Conservation (phyloP, 2,797 vertebrate genomes). For the Propithecus deckenii region DNA sequence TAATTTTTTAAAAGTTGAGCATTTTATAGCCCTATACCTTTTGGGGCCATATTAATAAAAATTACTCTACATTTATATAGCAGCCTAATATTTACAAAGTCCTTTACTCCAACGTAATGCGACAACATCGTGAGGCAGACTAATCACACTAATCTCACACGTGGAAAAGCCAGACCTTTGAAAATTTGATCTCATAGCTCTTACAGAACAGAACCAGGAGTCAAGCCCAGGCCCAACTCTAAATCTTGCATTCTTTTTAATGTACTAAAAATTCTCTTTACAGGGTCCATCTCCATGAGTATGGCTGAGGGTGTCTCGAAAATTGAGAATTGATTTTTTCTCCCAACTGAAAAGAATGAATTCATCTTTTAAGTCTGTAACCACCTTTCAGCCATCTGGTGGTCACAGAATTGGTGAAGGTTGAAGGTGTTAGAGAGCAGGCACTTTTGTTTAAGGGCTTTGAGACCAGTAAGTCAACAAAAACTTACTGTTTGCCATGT, state of each 20-base stretch:
- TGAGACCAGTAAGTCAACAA: not conserved
- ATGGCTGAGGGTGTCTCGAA: not conserved
- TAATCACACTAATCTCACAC: not conserved
- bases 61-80: not conserved
- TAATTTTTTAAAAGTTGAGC: not conserved
- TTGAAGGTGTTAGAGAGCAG: not conserved
- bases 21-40: not conserved
- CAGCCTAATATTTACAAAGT: not conserved
- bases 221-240: not conserved
- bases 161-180: not conserved
- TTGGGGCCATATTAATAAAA: not conserved
- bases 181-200: not conserved
- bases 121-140: not conserved
- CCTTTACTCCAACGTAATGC: not conserved
- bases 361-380: not conserved
- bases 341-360: not conserved
- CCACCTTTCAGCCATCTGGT: not conserved
- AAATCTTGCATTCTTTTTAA: not conserved
- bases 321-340: not conserved
- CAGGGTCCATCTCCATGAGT: not conserved
- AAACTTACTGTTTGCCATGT: not conserved
- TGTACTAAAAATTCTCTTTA: not conserved
- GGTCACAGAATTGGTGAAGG: not conserved
- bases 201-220: not conserved
- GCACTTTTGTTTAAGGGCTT: not conserved